Evolutionary conservation across 2,888 invertebrate species (phyloP), one percentile per base, ranked within the genome.

Genomic region (Dusona sp.): DNA sequence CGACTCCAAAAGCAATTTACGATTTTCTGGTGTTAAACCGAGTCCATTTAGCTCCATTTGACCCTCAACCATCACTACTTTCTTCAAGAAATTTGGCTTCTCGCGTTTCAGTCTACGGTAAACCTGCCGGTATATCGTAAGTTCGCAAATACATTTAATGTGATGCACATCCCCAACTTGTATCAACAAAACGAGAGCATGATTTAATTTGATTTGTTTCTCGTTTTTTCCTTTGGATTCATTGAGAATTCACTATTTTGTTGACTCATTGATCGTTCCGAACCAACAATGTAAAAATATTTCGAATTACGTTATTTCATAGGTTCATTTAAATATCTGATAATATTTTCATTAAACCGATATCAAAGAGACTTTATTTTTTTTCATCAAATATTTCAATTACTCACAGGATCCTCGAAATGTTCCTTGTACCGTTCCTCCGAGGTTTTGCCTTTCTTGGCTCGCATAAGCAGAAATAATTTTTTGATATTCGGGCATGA

Each of bases 31-130:
- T 38, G 94, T 94, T 25, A 96, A 89, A 7, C 96, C 96, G 42
- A 96, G 91, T 87, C 95, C 95, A 0, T 94, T 94, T 70, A 93
- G 89, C 2, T 93, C 92, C 38, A 95, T 94, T 90, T 96, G 96
- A 0, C 96, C 96, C 42, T 94, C 94, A 19, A 97, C 93, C 45
- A 96, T 94, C n/a, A 95, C 92, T 36, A 97, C 93, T 93, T 96
- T 96, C 19, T 94, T 91, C 25, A 92, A 87, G 73, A 94, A 95
- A 68, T 95, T 93, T 0, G 96, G 96, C 67, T 93, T 92, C 68
- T 95, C 94, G 25, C 92, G 89, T 87, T 94, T 95, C 84, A 96
- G 89, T 19, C 94, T 93, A 45, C 95, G 94, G 90, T 95, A 96
- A 22, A 95, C 87, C 96, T 96, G 87, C 19, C 67, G 68, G 36